Conservation (phyloP, 2,888 invertebrate species). For the Gandaritis pyraliata region DNA sequence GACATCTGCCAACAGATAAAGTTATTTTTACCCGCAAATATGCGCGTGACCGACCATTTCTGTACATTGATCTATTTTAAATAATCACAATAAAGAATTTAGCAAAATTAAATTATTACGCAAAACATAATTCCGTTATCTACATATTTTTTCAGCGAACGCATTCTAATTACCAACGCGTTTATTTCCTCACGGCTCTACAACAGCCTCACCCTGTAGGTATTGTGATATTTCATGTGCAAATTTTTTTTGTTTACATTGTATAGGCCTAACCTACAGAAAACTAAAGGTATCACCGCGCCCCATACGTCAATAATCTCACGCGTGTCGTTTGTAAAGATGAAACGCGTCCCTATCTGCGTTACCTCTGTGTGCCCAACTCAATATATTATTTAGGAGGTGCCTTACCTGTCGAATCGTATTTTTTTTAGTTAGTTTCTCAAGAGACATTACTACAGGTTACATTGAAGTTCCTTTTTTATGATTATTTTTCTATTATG, state of each 20-base stretch:
- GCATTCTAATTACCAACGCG: too few relatives aligned
- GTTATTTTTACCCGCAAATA: constrained; percentile 72
- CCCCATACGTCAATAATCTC: not conserved
- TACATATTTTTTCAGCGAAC: not conserved
- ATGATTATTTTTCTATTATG: not conserved
- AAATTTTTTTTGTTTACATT: too few relatives aligned
- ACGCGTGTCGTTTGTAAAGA: not conserved
- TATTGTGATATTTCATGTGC: too few relatives aligned
- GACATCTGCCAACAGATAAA: constrained; percentile 79
- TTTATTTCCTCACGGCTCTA: too few relatives aligned
- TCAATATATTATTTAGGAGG: constrained; percentile 1
- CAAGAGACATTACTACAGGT: not conserved
- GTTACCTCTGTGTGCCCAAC: not conserved
- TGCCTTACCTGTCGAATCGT: not conserved
- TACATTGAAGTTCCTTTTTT: not conserved
- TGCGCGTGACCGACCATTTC: constrained; percentile 78
- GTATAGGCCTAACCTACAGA: too few relatives aligned
- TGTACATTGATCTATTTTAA: constrained; percentile 67
- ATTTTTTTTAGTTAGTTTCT: constrained; percentile 3
- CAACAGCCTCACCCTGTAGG: too few relatives aligned
- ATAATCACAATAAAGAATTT: constrained; percentile 60
- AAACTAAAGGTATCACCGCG: not conserved
- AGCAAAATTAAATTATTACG: constrained; percentile 53
- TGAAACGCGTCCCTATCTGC: not conserved
- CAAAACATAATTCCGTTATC: constrained; percentile 48